Evolutionary conservation across 2,113 vertebrate genomes (phyloP).

Genomic region (Condylura cristata): DNA sequence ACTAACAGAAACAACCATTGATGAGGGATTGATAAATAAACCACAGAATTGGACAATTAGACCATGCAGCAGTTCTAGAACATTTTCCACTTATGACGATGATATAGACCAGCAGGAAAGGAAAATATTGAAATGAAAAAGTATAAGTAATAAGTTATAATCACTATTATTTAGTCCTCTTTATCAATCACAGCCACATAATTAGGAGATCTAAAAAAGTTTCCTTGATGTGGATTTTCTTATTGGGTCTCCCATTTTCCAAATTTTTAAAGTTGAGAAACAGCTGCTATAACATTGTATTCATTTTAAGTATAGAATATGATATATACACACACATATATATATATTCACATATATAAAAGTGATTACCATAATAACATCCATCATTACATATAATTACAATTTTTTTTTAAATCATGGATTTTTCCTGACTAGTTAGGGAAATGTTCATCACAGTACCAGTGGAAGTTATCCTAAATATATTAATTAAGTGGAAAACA

Average conservation of each 20-base stretch:
- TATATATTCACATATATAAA: background rate
- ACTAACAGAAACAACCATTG: slow-evolving; percentile 31
- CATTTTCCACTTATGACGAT: background rate
- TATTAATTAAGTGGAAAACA: slow-evolving; percentile 4
- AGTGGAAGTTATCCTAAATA: background rate
- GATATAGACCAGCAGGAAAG: slow-evolving; percentile 25
- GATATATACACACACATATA: background rate
- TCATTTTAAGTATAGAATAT: background rate
- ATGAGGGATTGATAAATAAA: background rate
- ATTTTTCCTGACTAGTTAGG: background rate
- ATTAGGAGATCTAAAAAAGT: slow-evolving; percentile 21
- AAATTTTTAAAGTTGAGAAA: background rate
- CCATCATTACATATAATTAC: background rate
- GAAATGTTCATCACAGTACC: background rate
- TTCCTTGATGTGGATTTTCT: background rate
- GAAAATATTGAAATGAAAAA: slow-evolving; percentile 28
- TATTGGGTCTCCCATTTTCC: background rate
- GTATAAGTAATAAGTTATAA: background rate
- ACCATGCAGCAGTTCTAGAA: background rate
- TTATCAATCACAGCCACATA: slow-evolving; percentile 11
- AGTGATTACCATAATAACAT: background rate
- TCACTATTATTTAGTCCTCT: slow-evolving; percentile 8
- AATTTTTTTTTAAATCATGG: background rate
- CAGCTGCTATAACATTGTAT: background rate
- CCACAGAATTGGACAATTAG: slow-evolving; percentile 23